Conservation (phyloP, 2,797 vertebrate genomes). For the Xiphophorus birchmanni region DNA sequence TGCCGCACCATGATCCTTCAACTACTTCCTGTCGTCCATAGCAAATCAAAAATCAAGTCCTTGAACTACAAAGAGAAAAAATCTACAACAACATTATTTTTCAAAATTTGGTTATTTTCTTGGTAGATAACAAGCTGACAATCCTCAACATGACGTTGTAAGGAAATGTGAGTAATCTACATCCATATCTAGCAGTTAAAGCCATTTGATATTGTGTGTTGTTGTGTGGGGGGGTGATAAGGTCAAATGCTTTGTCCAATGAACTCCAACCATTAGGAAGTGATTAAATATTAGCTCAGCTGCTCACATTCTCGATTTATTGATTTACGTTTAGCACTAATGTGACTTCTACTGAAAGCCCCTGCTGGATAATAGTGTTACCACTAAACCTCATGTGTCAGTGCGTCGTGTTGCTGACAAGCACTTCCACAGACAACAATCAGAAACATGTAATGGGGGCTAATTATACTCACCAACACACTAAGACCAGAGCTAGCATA, state of each 20-base stretch:
- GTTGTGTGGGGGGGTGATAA: neutral
- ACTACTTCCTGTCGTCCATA: too few species aligned
- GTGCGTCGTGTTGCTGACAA: slow-evolving; percentile 19
- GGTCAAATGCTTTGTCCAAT: slow-evolving; percentile 38
- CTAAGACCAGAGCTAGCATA: neutral
- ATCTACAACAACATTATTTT: neutral
- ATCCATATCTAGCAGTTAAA: neutral
- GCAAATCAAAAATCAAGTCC: too few species aligned
- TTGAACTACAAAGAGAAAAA: too few species aligned
- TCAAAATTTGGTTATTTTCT: neutral
- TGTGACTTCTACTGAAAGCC: slow-evolving; percentile 24
- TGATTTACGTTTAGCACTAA: slow-evolving; percentile 47
- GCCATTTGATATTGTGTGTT: neutral
- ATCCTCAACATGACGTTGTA: neutral
- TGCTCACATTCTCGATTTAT: slow-evolving; percentile 50
- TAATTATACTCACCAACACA: neutral
- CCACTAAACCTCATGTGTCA: slow-evolving; percentile 14
- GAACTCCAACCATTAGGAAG: slow-evolving; percentile 40
- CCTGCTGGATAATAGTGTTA: slow-evolving; percentile 6
- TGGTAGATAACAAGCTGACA: neutral
- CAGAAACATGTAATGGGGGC: neutral
- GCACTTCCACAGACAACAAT: neutral
- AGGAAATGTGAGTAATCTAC: too few species aligned
- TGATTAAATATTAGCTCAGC: slow-evolving; percentile 55
- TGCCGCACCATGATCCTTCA: too few species aligned